These are phyloP conservation scores for Chrysolina americana DNA, from an alignment of 2,888 invertebrate genomes.

Conservation along the genomic window DNA sequence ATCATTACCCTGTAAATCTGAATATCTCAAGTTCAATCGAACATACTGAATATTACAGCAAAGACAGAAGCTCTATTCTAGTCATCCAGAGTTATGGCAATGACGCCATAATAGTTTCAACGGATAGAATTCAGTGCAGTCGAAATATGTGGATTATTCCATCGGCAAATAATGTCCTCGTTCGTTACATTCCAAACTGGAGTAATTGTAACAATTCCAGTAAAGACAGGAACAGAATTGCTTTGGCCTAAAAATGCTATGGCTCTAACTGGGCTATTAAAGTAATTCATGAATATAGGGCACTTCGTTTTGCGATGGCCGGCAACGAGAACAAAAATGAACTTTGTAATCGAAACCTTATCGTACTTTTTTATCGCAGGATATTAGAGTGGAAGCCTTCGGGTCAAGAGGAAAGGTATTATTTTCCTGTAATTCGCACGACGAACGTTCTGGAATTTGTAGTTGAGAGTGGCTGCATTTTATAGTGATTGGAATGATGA, in stretches of 20 bases:
- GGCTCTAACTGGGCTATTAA: slow-evolving; percentile 15
- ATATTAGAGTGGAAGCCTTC: background rate
- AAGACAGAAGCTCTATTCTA: background rate
- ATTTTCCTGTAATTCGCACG: too few relatives aligned
- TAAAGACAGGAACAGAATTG: slow-evolving; percentile 21
- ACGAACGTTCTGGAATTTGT: too few relatives aligned
- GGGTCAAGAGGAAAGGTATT: background rate
- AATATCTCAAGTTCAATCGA: background rate
- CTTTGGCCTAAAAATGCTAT: slow-evolving; percentile 28
- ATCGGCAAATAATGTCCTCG: slow-evolving; percentile 16
- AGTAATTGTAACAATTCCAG: slow-evolving; percentile 23
- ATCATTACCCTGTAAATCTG: background rate
- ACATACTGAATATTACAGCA: background rate
- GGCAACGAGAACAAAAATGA: background rate
- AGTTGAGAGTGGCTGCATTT: too few relatives aligned
- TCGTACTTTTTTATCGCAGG: slow-evolving; percentile 3
- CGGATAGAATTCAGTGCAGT: background rate
- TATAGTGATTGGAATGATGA: too few relatives aligned
- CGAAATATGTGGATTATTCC: slow-evolving; percentile 5
- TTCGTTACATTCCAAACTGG: slow-evolving; percentile 18
- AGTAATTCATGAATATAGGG: slow-evolving; percentile 28
- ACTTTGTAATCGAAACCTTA: slow-evolving; percentile 1
- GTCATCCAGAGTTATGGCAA: background rate
- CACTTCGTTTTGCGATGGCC: slow-evolving; percentile 1
- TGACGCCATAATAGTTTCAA: background rate